Percentiles rank a stretch among this genome's conserved stretches.
Conservation (phyloP, 2,113 vertebrate genomes). For the Istiophorus platypterus region DNA sequence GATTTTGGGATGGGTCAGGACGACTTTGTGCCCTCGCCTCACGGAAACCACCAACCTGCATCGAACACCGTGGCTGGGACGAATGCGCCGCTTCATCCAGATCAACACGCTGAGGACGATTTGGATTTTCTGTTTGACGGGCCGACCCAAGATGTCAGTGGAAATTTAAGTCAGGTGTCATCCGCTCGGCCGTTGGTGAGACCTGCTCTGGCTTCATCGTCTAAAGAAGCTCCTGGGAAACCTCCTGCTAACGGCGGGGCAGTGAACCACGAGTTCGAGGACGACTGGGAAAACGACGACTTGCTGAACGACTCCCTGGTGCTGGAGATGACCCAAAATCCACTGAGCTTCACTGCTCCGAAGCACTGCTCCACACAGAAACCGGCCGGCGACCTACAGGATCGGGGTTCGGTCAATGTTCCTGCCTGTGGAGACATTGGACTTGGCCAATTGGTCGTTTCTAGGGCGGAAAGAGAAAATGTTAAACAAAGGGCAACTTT, state of each 20-base stretch:
- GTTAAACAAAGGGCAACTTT: conserved; percentile 39
- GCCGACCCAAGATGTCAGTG: conserved; percentile 87
- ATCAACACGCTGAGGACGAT: conserved; percentile 80
- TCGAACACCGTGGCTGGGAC: not conserved
- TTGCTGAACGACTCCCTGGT: conserved; percentile 88
- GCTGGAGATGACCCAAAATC: conserved; percentile 88
- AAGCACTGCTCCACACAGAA: conserved; percentile 70
- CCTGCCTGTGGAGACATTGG: not conserved
- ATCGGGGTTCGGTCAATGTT: not conserved
- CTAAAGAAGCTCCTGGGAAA: conserved; percentile 25
- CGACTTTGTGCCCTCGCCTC: not conserved
- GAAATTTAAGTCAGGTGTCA: conserved; percentile 82
- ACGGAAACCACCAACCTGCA: not conserved
- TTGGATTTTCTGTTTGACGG: conserved; percentile 90
- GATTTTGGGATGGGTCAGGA: conserved; percentile 8
- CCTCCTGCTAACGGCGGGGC: not conserved
- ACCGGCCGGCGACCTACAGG: not conserved
- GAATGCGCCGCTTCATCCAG: conserved; percentile 18
- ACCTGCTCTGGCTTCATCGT: not conserved
- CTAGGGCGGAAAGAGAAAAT: conserved; percentile 7
- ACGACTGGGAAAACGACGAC: conserved; percentile 88
- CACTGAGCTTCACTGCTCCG: conserved; percentile 73
- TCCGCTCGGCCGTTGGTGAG: conserved; percentile 26
- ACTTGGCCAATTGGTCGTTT: not conserved
- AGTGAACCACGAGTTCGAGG: conserved; percentile 78